These are phyloP conservation scores for Clivina fossor DNA, from an alignment of 2,888 invertebrate genomes.

Conservation along the genomic window DNA sequence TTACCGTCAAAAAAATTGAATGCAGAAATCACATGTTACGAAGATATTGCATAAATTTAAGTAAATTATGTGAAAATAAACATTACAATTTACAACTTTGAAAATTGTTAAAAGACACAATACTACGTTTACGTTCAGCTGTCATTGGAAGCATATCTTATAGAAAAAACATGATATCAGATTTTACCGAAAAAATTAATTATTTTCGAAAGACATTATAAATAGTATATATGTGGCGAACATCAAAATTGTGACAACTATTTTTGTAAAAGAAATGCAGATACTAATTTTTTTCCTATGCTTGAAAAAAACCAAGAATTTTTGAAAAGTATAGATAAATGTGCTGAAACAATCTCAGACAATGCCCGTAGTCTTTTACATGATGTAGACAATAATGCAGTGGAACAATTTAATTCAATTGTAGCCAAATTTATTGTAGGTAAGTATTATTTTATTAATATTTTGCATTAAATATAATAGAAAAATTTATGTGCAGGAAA, in stretches of 20 bases:
- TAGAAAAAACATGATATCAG: constrained; percentile 9
- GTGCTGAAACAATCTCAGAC: too few relatives aligned
- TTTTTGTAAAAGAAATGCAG: constrained; percentile 25
- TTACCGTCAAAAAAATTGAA: constrained; percentile 36
- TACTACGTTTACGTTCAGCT: constrained; percentile 33
- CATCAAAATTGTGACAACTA: constrained; percentile 33
- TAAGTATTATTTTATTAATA: too few relatives aligned
- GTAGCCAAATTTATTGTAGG: constrained; percentile 1
- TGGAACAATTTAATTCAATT: not conserved
- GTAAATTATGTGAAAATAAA: constrained; percentile 13
- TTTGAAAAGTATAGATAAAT: too few relatives aligned
- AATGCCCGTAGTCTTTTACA: not conserved
- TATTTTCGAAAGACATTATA: too few relatives aligned
- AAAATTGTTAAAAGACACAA: constrained; percentile 25
- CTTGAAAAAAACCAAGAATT: not conserved
- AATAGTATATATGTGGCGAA: constrained; percentile 37
- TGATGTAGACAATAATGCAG: constrained; percentile 1
- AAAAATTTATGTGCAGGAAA: too few relatives aligned
- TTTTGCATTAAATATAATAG: too few relatives aligned
- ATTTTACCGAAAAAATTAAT: too few relatives aligned
- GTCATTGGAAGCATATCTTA: constrained; percentile 6
- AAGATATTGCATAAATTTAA: constrained; percentile 33
- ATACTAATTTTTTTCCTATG: not conserved
- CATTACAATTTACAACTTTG: constrained; percentile 2
- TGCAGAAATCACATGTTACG: constrained; percentile 35